Conservation (phyloP, 1,140 invertebrate species). For the Cylas formicarius region DNA sequence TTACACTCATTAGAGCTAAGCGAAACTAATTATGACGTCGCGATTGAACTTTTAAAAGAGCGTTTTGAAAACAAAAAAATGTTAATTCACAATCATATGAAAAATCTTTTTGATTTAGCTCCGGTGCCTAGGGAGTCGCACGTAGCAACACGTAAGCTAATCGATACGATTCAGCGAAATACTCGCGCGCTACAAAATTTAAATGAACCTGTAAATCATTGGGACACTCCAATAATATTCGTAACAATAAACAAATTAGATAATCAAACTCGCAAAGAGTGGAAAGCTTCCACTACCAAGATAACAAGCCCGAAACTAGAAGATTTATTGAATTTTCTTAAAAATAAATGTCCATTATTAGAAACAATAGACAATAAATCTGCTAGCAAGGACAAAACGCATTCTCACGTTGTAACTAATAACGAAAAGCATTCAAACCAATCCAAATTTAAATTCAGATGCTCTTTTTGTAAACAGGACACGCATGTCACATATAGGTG, state of each 20-base stretch:
- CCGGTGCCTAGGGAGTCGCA: constrained; percentile 22
- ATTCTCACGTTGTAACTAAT: too few species aligned
- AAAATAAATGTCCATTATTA: constrained; percentile 10
- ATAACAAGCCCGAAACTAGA: constrained; percentile 11
- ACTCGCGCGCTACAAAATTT: constrained; percentile 25
- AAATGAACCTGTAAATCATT: constrained; percentile 27
- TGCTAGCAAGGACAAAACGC: too few species aligned
- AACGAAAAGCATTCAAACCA: too few species aligned
- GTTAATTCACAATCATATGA: constrained; percentile 22
- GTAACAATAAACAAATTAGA: constrained; percentile 15
- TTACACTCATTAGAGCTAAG: constrained; percentile 25
- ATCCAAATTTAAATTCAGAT: too few species aligned
- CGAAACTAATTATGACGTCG: constrained; percentile 28
- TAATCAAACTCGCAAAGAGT: constrained; percentile 8
- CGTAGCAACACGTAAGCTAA: constrained; percentile 17
- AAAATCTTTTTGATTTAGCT: constrained; percentile 20
- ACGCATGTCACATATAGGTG: too few species aligned
- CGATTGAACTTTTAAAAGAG: constrained; percentile 25
- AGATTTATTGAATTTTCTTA: constrained; percentile 13
- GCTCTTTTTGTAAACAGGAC: too few species aligned
- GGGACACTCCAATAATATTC: constrained; percentile 28
- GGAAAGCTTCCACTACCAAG: constrained; percentile 12
- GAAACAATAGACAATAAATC: constrained; percentile 15
- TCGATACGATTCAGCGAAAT: constrained; percentile 19
- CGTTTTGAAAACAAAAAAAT: constrained; percentile 31